A percentile compares a stretch with the other conserved stretches of the same genome.
Conservation (phyloP, 2,888 invertebrate genomes). For the Megastigmus dorsalis region DNA sequence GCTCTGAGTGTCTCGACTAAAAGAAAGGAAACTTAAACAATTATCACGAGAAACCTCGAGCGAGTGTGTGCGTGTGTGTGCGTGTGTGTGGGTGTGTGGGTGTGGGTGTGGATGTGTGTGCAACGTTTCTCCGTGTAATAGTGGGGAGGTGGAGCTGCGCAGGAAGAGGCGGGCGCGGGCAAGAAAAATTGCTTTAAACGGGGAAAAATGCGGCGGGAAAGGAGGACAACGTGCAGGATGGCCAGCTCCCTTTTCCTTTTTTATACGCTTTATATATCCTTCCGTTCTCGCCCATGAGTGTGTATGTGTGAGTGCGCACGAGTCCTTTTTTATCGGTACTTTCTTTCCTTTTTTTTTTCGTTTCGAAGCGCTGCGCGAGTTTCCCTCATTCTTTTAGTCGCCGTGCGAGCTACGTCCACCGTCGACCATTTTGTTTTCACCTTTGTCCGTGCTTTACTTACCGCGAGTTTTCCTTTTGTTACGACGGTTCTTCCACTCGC, state of each 20-base stretch:
- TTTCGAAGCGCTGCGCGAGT: too few relatives aligned
- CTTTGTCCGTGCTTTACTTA: neutral
- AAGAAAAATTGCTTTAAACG: slow-evolving; percentile 42
- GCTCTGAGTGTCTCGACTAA: neutral
- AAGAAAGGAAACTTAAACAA: slow-evolving; percentile 41
- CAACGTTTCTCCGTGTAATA: neutral
- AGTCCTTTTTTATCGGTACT: neutral
- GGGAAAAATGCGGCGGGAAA: slow-evolving; percentile 20
- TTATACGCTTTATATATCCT: slow-evolving; percentile 1
- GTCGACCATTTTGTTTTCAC: slow-evolving; percentile 14
- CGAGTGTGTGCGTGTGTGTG: neutral
- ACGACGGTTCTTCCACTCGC: too few relatives aligned
- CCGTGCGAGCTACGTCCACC: too few relatives aligned
- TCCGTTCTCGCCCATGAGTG: neutral
- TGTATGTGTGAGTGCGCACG: neutral
- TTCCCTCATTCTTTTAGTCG: too few relatives aligned
- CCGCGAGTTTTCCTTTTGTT: too few relatives aligned
- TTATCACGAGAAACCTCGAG: slow-evolving; percentile 39
- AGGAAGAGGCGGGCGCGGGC: slow-evolving; percentile 1
- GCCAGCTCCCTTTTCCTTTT: slow-evolving; percentile 1
- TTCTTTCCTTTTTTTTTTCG: neutral
- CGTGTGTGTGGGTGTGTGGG: neutral
- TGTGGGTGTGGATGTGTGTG: neutral
- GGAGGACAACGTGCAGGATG: neutral
- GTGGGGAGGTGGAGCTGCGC: neutral